Evolutionary conservation across 2,888 invertebrate genomes (phyloP), one percentile per base, ranked within the genome.

Genomic region (Pristionchus fissidentatus): DNA sequence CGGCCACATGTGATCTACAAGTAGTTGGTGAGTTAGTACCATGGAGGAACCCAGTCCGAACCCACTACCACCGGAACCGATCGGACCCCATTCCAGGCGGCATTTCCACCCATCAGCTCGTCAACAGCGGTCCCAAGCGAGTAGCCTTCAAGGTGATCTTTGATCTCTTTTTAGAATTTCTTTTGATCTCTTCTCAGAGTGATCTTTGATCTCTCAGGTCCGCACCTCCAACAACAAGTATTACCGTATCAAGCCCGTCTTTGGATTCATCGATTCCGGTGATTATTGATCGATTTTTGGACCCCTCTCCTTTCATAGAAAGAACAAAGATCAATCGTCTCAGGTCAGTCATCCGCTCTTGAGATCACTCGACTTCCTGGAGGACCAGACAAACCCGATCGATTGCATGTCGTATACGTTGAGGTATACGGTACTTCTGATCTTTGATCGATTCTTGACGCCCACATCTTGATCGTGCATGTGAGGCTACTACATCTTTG

Each of bases 161-260:
- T 70, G 70, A 70, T 70, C 70, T 70, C 41, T 38, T 19, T 22
- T n/a, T n/a, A n/a, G n/a, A n/a, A n/a, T n/a, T n/a, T n/a, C n/a
- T n/a, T n/a, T n/a, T n/a, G n/a, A n/a, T n/a, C n/a, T n/a, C n/a
- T n/a, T n/a, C n/a, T n/a, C n/a, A n/a, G n/a, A n/a, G n/a, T n/a
- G n/a, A 19, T 38, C 19, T 3, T 43, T 38, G 5, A 22, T 29
- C 19, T 43, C 26, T 29, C 77, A 77, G 77, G 77, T 77, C 29
- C 77, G 77, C 77, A 52, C 77, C 77, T 52, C 49, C 77, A 77
- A 77, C 77, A 77, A 77, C 77, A 77, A 77, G 77, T 46, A 52
- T 49, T 77, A 77, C 77, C 77, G 77, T 19, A 52, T 77, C 77
- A 77, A 77, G 77, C 77, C 77, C 49, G 77, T 77, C n/a, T 70